These are phyloP conservation scores for Acestrorhynchus altus DNA, from an alignment of 2,797 vertebrate genomes.

Conservation along the genomic window DNA sequence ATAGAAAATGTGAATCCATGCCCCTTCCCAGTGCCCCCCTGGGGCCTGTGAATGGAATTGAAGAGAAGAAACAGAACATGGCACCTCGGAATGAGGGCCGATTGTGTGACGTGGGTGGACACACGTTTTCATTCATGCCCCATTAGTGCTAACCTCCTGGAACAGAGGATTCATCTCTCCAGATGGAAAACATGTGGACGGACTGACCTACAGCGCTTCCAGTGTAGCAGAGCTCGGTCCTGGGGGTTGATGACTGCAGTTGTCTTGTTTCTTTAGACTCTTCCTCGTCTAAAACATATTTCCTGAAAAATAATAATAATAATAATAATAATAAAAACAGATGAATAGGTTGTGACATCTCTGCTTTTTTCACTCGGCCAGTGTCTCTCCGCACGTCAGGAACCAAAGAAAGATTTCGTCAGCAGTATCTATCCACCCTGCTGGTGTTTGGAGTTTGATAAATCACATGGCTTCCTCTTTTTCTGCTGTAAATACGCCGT, in stretches of 20 bases:
- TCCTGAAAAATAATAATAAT: too few species aligned
- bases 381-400: background rate
- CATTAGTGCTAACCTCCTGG: background rate
- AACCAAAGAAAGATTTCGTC: background rate
- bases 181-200: background rate
- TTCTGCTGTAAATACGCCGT: background rate
- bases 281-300: too few species aligned
- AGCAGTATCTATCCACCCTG: background rate
- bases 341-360: background rate
- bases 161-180: background rate
- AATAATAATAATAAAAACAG: too few species aligned
- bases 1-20: too few species aligned
- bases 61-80: too few species aligned
- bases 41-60: too few species aligned
- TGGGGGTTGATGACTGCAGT: background rate
- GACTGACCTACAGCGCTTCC: background rate
- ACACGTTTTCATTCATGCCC: background rate
- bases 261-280: background rate
- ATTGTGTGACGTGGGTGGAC: background rate
- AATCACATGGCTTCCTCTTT: constrained; percentile 14
- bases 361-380: background rate
- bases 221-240: background rate
- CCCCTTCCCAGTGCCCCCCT: too few species aligned
- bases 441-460: background rate
- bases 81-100: background rate